A percentile compares a stretch with the other conserved stretches of the same genome.
These are phyloP conservation scores for Cataglyphis albicans DNA, from an alignment of 2,888 invertebrate species.

Conservation along the genomic window DNA sequence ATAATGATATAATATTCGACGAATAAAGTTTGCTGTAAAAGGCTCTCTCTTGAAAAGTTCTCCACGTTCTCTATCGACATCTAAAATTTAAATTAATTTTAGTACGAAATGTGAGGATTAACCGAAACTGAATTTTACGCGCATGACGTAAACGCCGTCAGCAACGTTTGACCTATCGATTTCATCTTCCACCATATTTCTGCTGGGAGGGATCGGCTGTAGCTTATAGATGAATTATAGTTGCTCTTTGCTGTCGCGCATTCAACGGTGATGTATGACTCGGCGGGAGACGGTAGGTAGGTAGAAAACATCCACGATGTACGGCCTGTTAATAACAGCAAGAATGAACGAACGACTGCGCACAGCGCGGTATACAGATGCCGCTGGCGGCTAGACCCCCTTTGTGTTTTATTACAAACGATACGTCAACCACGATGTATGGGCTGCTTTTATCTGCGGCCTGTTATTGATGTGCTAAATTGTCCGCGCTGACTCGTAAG, in stretches of 20 bases:
- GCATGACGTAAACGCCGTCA: conserved; percentile 68
- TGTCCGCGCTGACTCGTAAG: conserved; percentile 84
- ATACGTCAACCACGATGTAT: conserved; percentile 85
- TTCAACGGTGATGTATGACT: conserved; percentile 84
- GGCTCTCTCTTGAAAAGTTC: neutral
- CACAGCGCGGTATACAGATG: conserved; percentile 81
- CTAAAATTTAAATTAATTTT: neutral
- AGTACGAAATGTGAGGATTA: conserved; percentile 24
- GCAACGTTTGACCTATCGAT: conserved; percentile 80
- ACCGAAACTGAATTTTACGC: conserved; percentile 64
- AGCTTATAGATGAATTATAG: conserved; percentile 84
- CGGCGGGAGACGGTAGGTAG: conserved; percentile 81
- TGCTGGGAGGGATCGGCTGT: conserved; percentile 74
- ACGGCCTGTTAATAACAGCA: conserved; percentile 83
- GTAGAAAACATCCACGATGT: conserved; percentile 81
- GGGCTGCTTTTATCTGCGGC: conserved; percentile 84
- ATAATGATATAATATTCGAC: neutral
- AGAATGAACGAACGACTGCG: conserved; percentile 79
- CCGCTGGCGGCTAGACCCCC: conserved; percentile 82
- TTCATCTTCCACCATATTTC: conserved; percentile 79
- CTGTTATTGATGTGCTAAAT: conserved; percentile 85
- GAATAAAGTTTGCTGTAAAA: neutral
- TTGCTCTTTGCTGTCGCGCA: conserved; percentile 83
- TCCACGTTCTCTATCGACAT: neutral
- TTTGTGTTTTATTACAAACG: conserved; percentile 86